These are phyloP conservation scores for Drosophila punjabiensis DNA, from an alignment of 1,140 invertebrate species.

Conservation along the genomic window DNA sequence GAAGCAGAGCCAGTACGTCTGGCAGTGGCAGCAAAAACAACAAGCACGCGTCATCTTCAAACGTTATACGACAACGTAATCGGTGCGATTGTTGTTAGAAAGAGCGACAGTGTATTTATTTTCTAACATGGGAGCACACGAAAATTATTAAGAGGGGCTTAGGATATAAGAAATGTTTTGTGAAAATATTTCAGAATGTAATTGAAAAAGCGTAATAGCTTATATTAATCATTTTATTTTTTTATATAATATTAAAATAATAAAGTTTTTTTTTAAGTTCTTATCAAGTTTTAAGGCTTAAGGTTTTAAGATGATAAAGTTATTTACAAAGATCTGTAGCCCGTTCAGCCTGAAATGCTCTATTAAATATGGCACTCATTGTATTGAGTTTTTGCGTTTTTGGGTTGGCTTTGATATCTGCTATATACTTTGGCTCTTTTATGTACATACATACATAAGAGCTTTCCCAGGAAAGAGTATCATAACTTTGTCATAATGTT, in stretches of 20 bases:
- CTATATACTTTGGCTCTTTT: slow-evolving; percentile 17
- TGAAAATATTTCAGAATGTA: background rate
- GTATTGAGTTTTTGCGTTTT: slow-evolving; percentile 33
- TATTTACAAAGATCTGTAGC: background rate
- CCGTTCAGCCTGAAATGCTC: background rate
- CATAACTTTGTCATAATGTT: slow-evolving; percentile 81
- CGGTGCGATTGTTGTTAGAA: slow-evolving; percentile 42
- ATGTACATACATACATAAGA: slow-evolving; percentile 14
- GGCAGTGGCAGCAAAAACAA: slow-evolving; percentile 66
- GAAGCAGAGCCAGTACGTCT: slow-evolving; percentile 71
- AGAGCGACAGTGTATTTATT: background rate
- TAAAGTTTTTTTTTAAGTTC: background rate
- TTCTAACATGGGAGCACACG: background rate
- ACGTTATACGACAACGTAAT: slow-evolving; percentile 66
- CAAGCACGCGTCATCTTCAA: slow-evolving; percentile 74
- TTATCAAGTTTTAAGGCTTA: background rate
- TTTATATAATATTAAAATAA: no score
- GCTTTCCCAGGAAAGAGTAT: slow-evolving; percentile 76
- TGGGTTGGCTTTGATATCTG: slow-evolving; percentile 35
- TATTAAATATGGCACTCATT: slow-evolving; percentile 23
- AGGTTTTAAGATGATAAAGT: background rate
- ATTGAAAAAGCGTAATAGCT: background rate
- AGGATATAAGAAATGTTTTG: background rate
- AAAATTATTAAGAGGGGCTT: slow-evolving; percentile 3
- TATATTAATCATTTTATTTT: background rate